A percentile compares a stretch with the other conserved stretches of the same genome.
Evolutionary conservation across 2,888 invertebrate genomes (phyloP).

Genomic region (Linnaemya tessellans): DNA sequence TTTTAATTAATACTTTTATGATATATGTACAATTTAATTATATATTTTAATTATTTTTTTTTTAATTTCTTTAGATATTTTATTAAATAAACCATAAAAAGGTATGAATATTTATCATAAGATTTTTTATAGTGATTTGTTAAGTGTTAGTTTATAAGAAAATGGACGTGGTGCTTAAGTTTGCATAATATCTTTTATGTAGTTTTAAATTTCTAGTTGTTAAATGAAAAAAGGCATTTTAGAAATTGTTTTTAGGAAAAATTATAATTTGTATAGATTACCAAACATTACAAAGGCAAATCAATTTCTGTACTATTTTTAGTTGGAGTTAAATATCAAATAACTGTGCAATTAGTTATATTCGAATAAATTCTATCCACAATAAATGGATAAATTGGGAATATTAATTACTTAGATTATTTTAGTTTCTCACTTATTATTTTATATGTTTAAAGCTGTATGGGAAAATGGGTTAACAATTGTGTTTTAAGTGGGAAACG

Average conservation of each 20-base stretch:
- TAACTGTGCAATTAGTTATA: slow-evolving; percentile 54
- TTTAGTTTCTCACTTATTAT: slow-evolving; percentile 8
- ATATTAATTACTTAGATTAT: neutral
- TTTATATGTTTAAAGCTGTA: slow-evolving; percentile 53
- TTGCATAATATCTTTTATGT: neutral
- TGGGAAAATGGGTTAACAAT: slow-evolving; percentile 19
- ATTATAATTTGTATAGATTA: slow-evolving; percentile 6
- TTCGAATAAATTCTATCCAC: slow-evolving; percentile 57
- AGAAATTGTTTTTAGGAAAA: slow-evolving; percentile 36
- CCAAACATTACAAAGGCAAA: slow-evolving; percentile 47
- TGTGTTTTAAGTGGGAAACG: slow-evolving; percentile 8
- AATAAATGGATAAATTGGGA: slow-evolving; percentile 57
- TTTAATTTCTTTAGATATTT: slow-evolving; percentile 30
- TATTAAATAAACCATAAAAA: slow-evolving; percentile 51
- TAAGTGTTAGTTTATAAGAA: slow-evolving; percentile 51
- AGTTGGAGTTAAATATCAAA: slow-evolving; percentile 41
- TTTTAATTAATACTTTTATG: slow-evolving; percentile 42
- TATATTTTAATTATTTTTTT: slow-evolving; percentile 32
- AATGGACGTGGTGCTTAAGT: slow-evolving; percentile 63
- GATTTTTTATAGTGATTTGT: slow-evolving; percentile 55
- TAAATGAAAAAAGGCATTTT: slow-evolving; percentile 56
- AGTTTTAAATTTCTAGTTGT: neutral
- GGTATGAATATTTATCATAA: slow-evolving; percentile 68
- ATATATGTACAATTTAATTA: slow-evolving; percentile 56
- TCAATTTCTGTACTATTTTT: slow-evolving; percentile 6